Percentiles rank a stretch among this genome's conserved stretches.
phyloP scores from a whole-genome alignment of 2,113 vertebrate genomes.

The Garra rufa region DNA sequence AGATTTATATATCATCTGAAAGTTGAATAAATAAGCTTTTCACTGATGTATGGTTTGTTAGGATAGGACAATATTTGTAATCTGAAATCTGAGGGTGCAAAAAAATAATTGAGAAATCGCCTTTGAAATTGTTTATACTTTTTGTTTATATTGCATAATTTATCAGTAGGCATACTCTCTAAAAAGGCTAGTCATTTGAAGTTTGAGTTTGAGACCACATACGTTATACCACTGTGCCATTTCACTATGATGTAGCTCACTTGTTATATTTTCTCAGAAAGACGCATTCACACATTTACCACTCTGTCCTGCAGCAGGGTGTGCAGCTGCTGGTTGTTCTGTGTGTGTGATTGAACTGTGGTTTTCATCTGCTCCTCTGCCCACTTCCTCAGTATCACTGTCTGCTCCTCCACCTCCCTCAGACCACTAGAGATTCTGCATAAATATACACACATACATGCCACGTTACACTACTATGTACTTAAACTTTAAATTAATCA shows the following conservation, averaged over 20 bases:
- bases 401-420: conserved; percentile 71
- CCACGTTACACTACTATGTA: no score
- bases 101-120: no score
- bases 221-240: background rate
- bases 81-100: no score
- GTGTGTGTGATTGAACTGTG: conserved; percentile 64
- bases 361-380: conserved; percentile 68
- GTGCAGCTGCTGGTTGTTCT: conserved; percentile 64
- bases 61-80: no score
- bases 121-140: no score
- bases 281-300: conserved; percentile 64
- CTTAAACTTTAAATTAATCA: no score
- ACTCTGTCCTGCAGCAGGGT: conserved; percentile 69
- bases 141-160: no score
- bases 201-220: background rate
- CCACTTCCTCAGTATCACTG: conserved; percentile 72
- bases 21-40: no score
- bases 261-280: background rate
- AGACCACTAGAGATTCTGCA: conserved; percentile 67
- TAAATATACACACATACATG: conserved; percentile 15
- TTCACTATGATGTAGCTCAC: background rate
- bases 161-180: background rate
- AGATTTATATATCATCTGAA: no score
- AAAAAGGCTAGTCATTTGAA: background rate
- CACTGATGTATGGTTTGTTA: no score